Percentiles rank a stretch among this genome's conserved stretches.
phyloP scores from a whole-genome alignment of 2,797 vertebrate genomes.

The Arrhamphus sclerolepis region DNA sequence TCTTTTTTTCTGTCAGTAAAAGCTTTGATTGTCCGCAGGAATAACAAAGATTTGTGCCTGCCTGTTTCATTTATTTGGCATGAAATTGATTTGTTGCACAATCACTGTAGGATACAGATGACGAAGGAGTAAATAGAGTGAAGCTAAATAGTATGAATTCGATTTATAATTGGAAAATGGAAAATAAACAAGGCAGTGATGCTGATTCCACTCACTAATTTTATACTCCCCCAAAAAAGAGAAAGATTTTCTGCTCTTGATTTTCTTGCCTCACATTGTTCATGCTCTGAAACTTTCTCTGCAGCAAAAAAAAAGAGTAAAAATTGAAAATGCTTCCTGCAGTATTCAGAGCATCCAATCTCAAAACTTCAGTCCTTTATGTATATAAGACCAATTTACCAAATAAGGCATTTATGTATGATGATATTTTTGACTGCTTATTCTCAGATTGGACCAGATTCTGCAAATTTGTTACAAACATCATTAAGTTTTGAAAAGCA shows the following conservation, averaged over 20 bases:
- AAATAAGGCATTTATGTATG: background rate
- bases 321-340: background rate
- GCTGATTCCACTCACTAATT: no score
- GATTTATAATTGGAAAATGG: background rate
- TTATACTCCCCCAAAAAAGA: no score
- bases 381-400: background rate
- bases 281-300: background rate
- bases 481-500: no score
- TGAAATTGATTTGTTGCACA: conserved; percentile 11
- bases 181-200: no score
- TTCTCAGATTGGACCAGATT: background rate
- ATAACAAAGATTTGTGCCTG: background rate
- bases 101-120: background rate
- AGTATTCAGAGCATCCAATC: background rate
- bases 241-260: background rate
- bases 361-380: background rate
- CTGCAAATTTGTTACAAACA: background rate
- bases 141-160: background rate
- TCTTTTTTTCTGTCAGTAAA: background rate
- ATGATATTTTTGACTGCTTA: conserved; percentile 1
- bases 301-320: background rate
- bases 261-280: background rate
- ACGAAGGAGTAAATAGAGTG: background rate
- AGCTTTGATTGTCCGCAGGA: background rate
- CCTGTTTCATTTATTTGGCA: conserved; percentile 3